These are phyloP conservation scores for Nanorana parkeri DNA, from an alignment of 2,113 vertebrate genomes.

Conservation along the genomic window DNA sequence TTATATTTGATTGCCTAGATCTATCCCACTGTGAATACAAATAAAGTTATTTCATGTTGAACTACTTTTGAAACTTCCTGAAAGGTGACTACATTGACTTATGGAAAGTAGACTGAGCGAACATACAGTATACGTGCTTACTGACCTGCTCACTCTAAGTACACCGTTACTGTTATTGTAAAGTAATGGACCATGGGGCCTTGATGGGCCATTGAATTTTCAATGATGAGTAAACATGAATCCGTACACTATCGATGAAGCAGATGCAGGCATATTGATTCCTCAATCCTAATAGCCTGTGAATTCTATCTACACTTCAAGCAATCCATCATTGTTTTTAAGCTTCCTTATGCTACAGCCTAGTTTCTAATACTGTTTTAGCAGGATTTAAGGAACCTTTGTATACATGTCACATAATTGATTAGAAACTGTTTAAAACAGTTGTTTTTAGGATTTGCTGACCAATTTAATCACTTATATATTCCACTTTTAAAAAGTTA, in stretches of 20 bases:
- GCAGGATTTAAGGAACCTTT: background rate
- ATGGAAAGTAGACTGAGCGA: background rate
- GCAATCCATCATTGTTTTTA: conserved; percentile 21
- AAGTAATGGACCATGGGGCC: conserved; percentile 11
- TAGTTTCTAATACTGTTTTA: background rate
- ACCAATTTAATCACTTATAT: background rate
- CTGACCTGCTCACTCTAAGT: background rate
- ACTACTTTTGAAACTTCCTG: conserved; percentile 6
- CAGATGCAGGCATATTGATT: background rate
- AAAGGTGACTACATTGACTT: conserved; percentile 5
- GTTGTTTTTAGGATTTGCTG: background rate
- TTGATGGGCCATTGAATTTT: conserved; percentile 39
- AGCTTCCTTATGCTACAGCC: background rate
- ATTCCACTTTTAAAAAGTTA: no score
- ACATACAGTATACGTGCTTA: background rate
- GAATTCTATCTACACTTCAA: background rate
- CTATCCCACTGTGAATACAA: background rate
- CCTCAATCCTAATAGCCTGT: conserved; percentile 11
- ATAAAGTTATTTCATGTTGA: background rate
- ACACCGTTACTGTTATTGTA: conserved; percentile 17
- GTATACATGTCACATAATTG: background rate
- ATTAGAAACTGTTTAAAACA: background rate
- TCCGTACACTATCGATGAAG: conserved; percentile 7
- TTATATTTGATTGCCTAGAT: background rate
- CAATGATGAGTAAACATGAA: conserved; percentile 9